These are phyloP conservation scores for Drosophila pseudotakahashii DNA, from an alignment of 2,888 invertebrate species.

Conservation along the genomic window DNA sequence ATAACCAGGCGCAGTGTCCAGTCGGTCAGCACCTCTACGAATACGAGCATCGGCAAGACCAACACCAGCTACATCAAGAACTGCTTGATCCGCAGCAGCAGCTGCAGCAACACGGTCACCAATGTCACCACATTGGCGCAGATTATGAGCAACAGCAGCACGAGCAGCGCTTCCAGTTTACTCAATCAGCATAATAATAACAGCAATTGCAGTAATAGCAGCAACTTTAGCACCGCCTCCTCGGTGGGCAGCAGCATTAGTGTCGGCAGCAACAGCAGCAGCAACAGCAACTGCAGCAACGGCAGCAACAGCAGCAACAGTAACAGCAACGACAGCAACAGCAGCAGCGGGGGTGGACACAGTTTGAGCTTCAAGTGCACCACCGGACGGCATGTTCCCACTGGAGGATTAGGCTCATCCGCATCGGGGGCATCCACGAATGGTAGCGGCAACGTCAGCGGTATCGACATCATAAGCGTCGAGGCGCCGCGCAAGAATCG, in stretches of 20 bases:
- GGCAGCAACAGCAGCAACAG: constrained; percentile 61
- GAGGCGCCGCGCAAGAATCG: constrained; percentile 87
- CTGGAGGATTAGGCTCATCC: constrained; percentile 52
- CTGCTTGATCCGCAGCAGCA: constrained; percentile 81
- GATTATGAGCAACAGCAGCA: constrained; percentile 82
- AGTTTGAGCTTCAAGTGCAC: constrained; percentile 68
- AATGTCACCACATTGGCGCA: constrained; percentile 81
- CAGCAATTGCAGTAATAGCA: constrained; percentile 72
- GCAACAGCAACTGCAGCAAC: constrained; percentile 59
- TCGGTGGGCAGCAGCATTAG: constrained; percentile 77
- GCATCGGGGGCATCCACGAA: constrained; percentile 51
- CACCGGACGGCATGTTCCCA: constrained; percentile 68
- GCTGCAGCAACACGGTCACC: constrained; percentile 81
- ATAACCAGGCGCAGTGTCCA: constrained; percentile 70
- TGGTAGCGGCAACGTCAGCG: constrained; percentile 31
- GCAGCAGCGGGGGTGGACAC: constrained; percentile 61
- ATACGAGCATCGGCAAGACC: constrained; percentile 58
- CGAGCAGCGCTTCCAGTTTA: constrained; percentile 74
- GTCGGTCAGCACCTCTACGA: constrained; percentile 65
- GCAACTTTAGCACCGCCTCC: constrained; percentile 71
- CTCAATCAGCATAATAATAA: constrained; percentile 70
- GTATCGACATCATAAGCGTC: constrained; percentile 74
- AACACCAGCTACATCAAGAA: constrained; percentile 80
- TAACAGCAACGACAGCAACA: constrained; percentile 67
- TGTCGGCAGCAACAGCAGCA: constrained; percentile 67